A percentile compares a stretch with the other conserved stretches of the same genome.
Conservation (phyloP, 2,113 vertebrate species). For the Dolichallabes microphthalmus region DNA sequence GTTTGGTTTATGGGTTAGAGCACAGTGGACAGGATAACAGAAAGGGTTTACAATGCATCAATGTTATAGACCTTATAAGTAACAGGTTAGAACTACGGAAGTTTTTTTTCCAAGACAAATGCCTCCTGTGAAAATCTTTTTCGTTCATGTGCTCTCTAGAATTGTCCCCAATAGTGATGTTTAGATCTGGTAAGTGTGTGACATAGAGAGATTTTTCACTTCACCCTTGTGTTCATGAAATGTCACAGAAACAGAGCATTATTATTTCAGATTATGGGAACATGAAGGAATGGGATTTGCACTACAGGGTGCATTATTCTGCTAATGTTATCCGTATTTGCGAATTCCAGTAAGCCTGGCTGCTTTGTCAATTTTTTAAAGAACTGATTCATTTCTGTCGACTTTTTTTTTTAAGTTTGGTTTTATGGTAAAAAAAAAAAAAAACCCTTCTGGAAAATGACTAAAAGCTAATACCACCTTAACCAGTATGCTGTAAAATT, state of each 20-base stretch:
- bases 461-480: background rate
- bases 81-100: background rate
- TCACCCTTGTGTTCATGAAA: slow-evolving; percentile 14
- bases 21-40: background rate
- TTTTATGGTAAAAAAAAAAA: background rate
- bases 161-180: background rate
- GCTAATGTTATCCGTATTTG: slow-evolving; percentile 3
- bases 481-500: background rate
- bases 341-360: background rate
- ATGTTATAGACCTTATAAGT: background rate
- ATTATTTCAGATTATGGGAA: slow-evolving; percentile 16
- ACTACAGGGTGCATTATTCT: slow-evolving; percentile 8
- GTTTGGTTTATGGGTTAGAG: background rate
- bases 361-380: no score
- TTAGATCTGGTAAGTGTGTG: background rate
- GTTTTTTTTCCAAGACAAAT: background rate
- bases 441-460: background rate
- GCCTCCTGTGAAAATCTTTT: background rate
- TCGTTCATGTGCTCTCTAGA: background rate
- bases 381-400: background rate
- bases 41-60: background rate
- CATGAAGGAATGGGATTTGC: slow-evolving; percentile 7
- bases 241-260: slow-evolving; percentile 20
- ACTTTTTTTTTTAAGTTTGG: background rate
- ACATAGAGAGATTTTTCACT: slow-evolving; percentile 3